A percentile compares a stretch with the other conserved stretches of the same genome.
Conservation (phyloP, 2,113 vertebrate species). For the Rhea pennata region DNA sequence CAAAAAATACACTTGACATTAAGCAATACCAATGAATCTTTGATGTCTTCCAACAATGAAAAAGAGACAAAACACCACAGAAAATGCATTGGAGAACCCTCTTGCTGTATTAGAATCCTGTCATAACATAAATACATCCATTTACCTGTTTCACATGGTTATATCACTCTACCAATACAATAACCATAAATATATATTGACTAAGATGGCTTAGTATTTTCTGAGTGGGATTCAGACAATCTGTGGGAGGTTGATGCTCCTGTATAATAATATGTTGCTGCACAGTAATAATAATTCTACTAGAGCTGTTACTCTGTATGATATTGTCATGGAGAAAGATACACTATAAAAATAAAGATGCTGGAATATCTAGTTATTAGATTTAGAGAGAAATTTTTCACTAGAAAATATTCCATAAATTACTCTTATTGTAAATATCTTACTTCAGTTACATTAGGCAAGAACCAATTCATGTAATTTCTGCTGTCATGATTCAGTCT, state of each 20-base stretch:
- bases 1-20: not conserved
- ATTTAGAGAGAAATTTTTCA: not conserved
- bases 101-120: not conserved
- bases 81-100: not conserved
- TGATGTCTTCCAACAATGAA: not conserved
- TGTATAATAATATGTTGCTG: not conserved
- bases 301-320: not conserved
- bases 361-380: not conserved
- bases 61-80: not conserved
- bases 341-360: not conserved
- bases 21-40: not conserved
- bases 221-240: not conserved
- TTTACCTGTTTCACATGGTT: not conserved
- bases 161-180: not conserved
- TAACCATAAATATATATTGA: not conserved
- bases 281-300: not conserved
- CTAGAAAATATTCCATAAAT: not conserved
- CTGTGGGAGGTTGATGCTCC: not conserved
- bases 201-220: not conserved
- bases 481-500: not conserved
- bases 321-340: not conserved
- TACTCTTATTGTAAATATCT: not conserved
- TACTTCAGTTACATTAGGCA: not conserved
- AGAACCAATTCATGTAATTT: not conserved
- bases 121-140: not conserved